Conservation (phyloP, 2,113 vertebrate species). For the Centropristis striata region DNA sequence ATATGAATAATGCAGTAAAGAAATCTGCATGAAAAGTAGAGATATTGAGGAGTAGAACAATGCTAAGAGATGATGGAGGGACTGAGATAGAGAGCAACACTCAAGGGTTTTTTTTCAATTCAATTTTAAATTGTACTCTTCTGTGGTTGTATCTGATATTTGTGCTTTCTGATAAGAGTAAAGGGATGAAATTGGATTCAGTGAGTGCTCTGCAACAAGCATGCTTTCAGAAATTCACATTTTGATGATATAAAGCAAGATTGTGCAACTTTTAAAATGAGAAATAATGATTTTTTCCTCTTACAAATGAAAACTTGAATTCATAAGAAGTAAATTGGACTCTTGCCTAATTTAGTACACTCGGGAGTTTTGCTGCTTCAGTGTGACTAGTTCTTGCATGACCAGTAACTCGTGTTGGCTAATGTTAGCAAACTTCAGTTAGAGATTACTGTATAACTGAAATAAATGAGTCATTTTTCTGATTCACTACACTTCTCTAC, state of each 20-base stretch:
- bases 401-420: not conserved
- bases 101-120: not conserved
- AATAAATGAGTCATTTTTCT: not conserved
- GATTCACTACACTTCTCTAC: not conserved
- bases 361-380: not conserved
- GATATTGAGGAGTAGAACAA: constrained; percentile 17
- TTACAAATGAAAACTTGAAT: not conserved
- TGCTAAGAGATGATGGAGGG: constrained; percentile 22
- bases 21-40: constrained; percentile 76
- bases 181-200: not conserved
- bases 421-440: not conserved
- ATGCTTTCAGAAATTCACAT: not conserved
- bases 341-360: not conserved
- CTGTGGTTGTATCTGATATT: not conserved
- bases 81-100: constrained; percentile 20
- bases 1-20: constrained; percentile 76
- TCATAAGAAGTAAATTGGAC: not conserved
- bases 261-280: not conserved
- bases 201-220: not conserved
- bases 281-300: too few relatives aligned
- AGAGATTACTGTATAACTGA: not conserved
- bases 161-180: not conserved
- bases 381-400: not conserved
- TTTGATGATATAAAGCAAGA: not conserved
- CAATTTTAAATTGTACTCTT: constrained; percentile 2